phyloP scores from a whole-genome alignment of 2,797 vertebrate species.

The Anniella stebbinsi region DNA sequence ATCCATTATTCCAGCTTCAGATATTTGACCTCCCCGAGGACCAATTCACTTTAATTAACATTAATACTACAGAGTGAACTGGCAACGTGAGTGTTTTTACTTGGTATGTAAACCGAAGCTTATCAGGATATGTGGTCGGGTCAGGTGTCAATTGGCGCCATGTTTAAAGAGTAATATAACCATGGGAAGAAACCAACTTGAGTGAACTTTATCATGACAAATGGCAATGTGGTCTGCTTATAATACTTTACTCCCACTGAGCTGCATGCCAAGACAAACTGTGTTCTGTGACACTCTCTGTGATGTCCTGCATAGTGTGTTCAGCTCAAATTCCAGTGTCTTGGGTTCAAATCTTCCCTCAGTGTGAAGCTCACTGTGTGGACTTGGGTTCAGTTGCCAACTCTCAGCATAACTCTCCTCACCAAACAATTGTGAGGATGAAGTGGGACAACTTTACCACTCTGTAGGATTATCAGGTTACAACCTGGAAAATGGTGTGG shows the following conservation, averaged over 20 bases:
- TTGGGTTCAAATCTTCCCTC: not conserved
- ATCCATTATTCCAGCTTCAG: conserved; percentile 15
- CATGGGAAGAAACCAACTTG: not conserved
- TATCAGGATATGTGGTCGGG: not conserved
- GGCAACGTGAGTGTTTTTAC: not conserved
- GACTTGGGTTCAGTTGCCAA: not conserved
- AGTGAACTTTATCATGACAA: not conserved
- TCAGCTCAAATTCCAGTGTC: not conserved
- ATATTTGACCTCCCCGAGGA: not conserved
- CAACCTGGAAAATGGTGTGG: not conserved
- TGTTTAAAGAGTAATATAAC: not conserved
- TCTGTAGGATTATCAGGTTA: too few relatives aligned
- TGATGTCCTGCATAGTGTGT: not conserved
- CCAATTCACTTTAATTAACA: conserved; percentile 16
- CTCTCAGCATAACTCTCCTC: not conserved
- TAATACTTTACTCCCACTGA: not conserved
- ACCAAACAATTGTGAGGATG: not conserved
- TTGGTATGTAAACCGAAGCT: not conserved
- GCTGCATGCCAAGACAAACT: not conserved
- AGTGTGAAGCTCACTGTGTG: not conserved
- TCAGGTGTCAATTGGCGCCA: not conserved
- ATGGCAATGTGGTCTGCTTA: not conserved
- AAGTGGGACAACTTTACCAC: not conserved
- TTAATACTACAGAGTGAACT: not conserved
- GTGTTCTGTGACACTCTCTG: not conserved